A percentile compares a stretch with the other conserved stretches of the same genome.
phyloP scores from a whole-genome alignment of 2,113 vertebrate species.

The Eubucco bourcierii region DNA sequence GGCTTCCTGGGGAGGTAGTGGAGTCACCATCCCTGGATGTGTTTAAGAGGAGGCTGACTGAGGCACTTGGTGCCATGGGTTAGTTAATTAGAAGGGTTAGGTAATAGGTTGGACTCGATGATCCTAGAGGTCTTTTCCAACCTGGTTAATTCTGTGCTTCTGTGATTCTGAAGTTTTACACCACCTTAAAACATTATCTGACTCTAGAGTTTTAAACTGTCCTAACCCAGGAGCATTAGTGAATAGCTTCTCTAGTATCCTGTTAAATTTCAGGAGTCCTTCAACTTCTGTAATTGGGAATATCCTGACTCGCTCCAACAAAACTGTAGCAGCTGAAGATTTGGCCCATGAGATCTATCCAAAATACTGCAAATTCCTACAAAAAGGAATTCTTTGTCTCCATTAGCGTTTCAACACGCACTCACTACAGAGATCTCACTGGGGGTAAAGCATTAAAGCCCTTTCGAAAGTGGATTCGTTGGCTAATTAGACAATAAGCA shows the following conservation, averaged over 20 bases:
- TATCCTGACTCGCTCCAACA: not conserved
- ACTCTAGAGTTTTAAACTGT: not conserved
- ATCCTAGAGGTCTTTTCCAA: no score
- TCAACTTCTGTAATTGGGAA: not conserved
- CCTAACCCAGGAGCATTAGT: not conserved
- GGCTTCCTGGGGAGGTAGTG: no score
- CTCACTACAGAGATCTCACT: conserved; percentile 46
- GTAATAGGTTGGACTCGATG: no score
- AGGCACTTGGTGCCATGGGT: no score
- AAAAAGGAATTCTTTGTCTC: conserved; percentile 42
- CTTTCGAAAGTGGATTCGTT: conserved; percentile 50
- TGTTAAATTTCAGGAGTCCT: not conserved
- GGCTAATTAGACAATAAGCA: conserved; percentile 64
- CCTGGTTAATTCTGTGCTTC: no score
- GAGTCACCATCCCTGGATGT: no score
- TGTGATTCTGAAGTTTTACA: no score
- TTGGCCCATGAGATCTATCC: not conserved
- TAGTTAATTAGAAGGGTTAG: no score
- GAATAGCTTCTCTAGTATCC: not conserved
- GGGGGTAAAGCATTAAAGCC: conserved; percentile 55
- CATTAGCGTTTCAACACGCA: conserved; percentile 61
- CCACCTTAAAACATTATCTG: no score
- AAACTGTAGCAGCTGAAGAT: conserved; percentile 1
- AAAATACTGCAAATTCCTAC: conserved; percentile 48
- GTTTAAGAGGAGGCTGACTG: no score